phyloP scores from a whole-genome alignment of 1,140 invertebrate genomes.

The Cylas formicarius region DNA sequence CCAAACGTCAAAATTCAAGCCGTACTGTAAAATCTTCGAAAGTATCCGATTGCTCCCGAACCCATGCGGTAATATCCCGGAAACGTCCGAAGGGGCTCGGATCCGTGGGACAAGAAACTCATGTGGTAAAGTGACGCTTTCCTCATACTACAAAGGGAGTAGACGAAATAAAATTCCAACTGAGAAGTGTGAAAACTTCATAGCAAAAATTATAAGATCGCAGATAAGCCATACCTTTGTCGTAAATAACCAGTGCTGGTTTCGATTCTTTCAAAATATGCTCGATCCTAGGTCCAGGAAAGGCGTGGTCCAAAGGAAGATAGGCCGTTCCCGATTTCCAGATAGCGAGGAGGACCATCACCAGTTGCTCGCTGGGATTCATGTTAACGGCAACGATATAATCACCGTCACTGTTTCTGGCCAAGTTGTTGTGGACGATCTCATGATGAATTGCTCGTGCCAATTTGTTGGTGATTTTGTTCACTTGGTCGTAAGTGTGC shows the following conservation, averaged over 20 bases:
- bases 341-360: constrained; percentile 62
- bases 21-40: no score
- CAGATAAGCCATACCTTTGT: no score
- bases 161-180: no score
- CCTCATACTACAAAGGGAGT: no score
- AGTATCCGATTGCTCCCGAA: no score
- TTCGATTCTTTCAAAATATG: constrained; percentile 71
- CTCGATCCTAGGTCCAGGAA: constrained; percentile 63
- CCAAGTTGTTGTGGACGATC: constrained; percentile 31
- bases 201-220: no score
- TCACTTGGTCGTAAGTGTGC: constrained; percentile 26
- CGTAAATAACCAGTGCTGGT: constrained; percentile 62
- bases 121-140: no score
- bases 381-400: constrained; percentile 68
- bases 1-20: no score
- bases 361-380: constrained; percentile 62
- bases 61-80: no score
- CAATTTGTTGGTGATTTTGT: constrained; percentile 30
- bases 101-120: no score
- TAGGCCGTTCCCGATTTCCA: constrained; percentile 78
- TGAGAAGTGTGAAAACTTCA: no score
- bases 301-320: constrained; percentile 69
- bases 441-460: constrained; percentile 24
- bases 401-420: constrained; percentile 55
- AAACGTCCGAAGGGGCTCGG: no score